phyloP scores from a whole-genome alignment of 2,888 invertebrate genomes.

The Eremobia ochroleuca region DNA sequence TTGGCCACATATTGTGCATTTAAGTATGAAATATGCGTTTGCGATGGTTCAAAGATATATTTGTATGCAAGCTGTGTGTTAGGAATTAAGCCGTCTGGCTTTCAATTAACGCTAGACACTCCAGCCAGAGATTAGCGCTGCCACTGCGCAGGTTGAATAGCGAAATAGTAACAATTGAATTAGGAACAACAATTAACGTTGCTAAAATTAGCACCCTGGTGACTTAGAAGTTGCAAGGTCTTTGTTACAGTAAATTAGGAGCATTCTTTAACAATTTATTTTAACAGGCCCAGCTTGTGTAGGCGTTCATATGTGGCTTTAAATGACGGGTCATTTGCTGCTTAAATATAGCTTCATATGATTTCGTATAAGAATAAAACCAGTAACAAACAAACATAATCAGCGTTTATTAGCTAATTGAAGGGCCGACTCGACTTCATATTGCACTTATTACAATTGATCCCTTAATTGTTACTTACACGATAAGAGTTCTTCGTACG shows the following conservation, averaged over 20 bases:
- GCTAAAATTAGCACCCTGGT: slow-evolving; percentile 74
- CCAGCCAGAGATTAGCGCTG: slow-evolving; percentile 70
- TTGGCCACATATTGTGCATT: neutral
- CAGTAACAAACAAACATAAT: slow-evolving; percentile 65
- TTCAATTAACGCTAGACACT: slow-evolving; percentile 80
- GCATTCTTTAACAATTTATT: slow-evolving; percentile 38
- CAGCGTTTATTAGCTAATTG: slow-evolving; percentile 67
- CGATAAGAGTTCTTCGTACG: slow-evolving; percentile 69
- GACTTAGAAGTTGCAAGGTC: slow-evolving; percentile 62
- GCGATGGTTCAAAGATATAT: slow-evolving; percentile 61
- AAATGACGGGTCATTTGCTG: slow-evolving; percentile 34
- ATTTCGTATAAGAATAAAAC: slow-evolving; percentile 47
- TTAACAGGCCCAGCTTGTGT: slow-evolving; percentile 37
- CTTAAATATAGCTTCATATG: slow-evolving; percentile 34
- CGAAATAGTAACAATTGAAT: slow-evolving; percentile 76
- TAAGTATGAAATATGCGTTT: slow-evolving; percentile 22
- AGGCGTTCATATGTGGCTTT: slow-evolving; percentile 16
- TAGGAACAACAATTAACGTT: slow-evolving; percentile 69
- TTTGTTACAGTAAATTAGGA: slow-evolving; percentile 64
- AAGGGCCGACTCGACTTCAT: slow-evolving; percentile 74
- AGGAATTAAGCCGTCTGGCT: slow-evolving; percentile 83
- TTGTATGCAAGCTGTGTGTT: slow-evolving; percentile 74
- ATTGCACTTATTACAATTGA: slow-evolving; percentile 86
- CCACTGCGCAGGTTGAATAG: slow-evolving; percentile 70
- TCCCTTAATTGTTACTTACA: slow-evolving; percentile 80